Conservation (phyloP, 2,888 invertebrate species). For the Caenorhabditis japonica region DNA sequence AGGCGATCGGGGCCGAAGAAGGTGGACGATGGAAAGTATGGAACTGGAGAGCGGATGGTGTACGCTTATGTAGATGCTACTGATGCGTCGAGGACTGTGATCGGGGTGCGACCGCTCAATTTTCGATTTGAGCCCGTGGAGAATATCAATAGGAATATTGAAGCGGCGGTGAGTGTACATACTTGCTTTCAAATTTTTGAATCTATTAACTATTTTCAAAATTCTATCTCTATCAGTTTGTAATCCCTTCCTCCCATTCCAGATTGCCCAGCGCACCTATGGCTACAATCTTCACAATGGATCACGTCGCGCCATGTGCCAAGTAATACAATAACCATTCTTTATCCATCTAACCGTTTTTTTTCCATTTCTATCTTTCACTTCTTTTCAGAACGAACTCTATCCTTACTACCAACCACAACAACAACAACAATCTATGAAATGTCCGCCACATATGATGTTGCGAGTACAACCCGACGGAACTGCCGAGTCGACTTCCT, state of each 20-base stretch:
- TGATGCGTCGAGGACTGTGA: constrained; percentile 39
- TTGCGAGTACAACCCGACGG: constrained; percentile 6
- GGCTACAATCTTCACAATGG: constrained; percentile 30
- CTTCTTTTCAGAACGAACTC: constrained; percentile 36
- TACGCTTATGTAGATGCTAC: constrained; percentile 51
- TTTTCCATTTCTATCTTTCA: constrained; percentile 19
- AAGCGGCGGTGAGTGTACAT: constrained; percentile 28
- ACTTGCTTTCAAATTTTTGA: background rate
- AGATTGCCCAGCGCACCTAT: constrained; percentile 33
- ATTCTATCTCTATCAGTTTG: constrained; percentile 7
- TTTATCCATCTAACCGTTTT: constrained; percentile 33
- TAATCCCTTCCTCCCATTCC: constrained; percentile 19
- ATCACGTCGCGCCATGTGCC: constrained; percentile 19
- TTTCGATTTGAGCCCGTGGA: constrained; percentile 27
- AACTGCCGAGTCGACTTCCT: background rate
- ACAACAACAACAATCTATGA: constrained; percentile 5
- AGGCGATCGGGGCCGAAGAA: constrained; percentile 16
- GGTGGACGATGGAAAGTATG: constrained; percentile 35
- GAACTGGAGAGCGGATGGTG: constrained; percentile 31
- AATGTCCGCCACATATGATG: constrained; percentile 11
- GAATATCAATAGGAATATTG: constrained; percentile 27
- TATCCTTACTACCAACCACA: constrained; percentile 29
- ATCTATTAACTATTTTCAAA: background rate
- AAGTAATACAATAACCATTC: constrained; percentile 27
- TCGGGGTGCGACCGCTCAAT: constrained; percentile 30